Base-by-base conservation (phyloP, 2,113 vertebrate species). In the zebrafish (Danio rerio) region DNA sequence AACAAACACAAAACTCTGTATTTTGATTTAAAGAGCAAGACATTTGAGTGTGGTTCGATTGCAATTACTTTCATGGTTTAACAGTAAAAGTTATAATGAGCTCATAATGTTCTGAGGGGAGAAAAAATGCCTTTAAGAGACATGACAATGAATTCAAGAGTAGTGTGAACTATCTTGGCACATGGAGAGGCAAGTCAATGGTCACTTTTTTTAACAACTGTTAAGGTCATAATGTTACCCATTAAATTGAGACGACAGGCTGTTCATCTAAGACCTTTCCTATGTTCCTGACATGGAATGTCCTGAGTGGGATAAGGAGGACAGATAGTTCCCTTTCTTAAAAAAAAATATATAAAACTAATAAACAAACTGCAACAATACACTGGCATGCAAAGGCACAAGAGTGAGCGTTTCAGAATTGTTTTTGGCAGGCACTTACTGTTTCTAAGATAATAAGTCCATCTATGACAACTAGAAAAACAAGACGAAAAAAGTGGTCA, bases 371-470 rank as follows among this genome's bases (percentile, higher is more conserved):
- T 53, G 5, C 9, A 58, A 59, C 3, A 18, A 12, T 73, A 73
- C n/a, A 73, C 71, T 74, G 71, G 50, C 72, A 75, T 58, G 73
- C 12, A 21, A 76, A 61, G 73, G 73, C 42, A 49, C 42, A 21
- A 12, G 11, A 61, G 42, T 76, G 56, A 75, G 11, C 56, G 21
- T 58, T 59, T 42, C 42, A 59, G 2, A 20, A 61, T 76, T 49
- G 45, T 31, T 61, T 47, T 18, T 58, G 72, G n/a, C 10, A 58
- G 53, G 72, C 72, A 74, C 53, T 66, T 42, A 43, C 40, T 18
- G 71, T 74, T 70, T 13, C 16, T 75, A 43, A 74, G 11, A 58
- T 15, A 72, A 55, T 13, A 45, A 45, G 31, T 74, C 53, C 53
- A 74, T 66, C 31, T 43, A 79, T 69, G 45, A 74, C 61, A 59